Evolutionary conservation across 2,888 invertebrate genomes (phyloP).

Genomic region (Uropetala carovei): DNA sequence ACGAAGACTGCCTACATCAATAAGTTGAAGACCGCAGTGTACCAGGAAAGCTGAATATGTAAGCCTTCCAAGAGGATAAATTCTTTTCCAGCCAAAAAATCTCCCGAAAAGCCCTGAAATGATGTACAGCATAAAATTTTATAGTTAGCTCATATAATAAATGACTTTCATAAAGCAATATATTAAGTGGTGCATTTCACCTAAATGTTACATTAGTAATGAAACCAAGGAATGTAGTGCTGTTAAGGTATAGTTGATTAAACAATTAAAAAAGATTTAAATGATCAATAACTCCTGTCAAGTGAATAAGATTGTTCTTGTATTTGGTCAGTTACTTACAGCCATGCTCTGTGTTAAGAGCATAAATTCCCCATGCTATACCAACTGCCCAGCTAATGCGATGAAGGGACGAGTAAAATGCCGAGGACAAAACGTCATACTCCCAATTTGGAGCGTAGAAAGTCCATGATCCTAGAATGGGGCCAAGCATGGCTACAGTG

Average conservation of each 20-base stretch:
- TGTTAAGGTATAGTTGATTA: too few relatives aligned
- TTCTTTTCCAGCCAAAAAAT: slow-evolving; percentile 54
- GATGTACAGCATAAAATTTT: too few relatives aligned
- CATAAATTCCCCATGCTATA: slow-evolving; percentile 49
- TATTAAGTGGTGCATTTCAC: too few relatives aligned
- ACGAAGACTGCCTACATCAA: slow-evolving; percentile 38
- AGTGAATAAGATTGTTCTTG: not conserved
- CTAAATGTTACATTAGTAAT: too few relatives aligned
- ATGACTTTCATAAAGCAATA: too few relatives aligned
- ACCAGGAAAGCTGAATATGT: slow-evolving; percentile 51
- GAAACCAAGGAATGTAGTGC: too few relatives aligned
- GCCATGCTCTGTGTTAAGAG: slow-evolving; percentile 41
- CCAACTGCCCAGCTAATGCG: slow-evolving; percentile 38
- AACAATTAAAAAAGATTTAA: too few relatives aligned
- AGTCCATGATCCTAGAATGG: slow-evolving; percentile 32
- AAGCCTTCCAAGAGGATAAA: slow-evolving; percentile 46
- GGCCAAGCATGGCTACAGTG: slow-evolving; percentile 20
- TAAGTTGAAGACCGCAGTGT: slow-evolving; percentile 53
- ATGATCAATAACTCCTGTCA: too few relatives aligned
- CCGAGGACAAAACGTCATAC: slow-evolving; percentile 1
- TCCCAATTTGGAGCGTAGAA: slow-evolving; percentile 39
- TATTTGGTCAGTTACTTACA: not conserved
- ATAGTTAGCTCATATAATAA: too few relatives aligned
- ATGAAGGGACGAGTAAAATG: slow-evolving; percentile 36
- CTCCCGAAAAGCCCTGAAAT: slow-evolving; percentile 54